Evolutionary conservation across 53 echinoderm and acorn worm genomes (phyloP).

Genomic region (Stichopus horrens): DNA sequence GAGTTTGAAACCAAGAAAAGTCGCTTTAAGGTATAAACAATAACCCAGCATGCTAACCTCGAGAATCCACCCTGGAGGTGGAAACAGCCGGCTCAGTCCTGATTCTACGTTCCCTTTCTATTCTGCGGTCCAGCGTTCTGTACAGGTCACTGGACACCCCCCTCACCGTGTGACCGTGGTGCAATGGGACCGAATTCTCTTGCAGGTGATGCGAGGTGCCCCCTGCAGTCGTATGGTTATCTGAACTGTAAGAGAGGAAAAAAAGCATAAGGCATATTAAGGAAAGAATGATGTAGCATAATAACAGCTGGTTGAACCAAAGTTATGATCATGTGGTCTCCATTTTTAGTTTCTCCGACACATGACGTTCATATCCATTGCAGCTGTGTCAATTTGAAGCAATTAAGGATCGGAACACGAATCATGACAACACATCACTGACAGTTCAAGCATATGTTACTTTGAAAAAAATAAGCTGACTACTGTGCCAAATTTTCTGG

Average conservation of each 20-base stretch:
- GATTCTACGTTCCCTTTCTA: conserved; percentile 82
- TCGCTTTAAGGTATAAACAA: neutral
- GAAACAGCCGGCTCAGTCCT: conserved; percentile 64
- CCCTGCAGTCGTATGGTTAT: neutral
- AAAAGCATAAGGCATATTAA: neutral
- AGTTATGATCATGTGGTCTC: no score
- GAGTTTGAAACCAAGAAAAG: no score
- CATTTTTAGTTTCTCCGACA: no score
- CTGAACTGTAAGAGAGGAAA: neutral
- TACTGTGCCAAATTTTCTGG: no score
- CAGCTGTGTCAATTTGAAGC: no score
- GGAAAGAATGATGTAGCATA: neutral
- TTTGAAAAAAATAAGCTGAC: no score
- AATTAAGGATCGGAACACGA: no score
- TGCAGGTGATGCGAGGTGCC: neutral
- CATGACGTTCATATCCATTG: no score
- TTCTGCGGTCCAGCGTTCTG: conserved; percentile 72
- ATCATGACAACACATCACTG: no score
- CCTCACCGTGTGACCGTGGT: neutral
- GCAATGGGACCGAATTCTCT: conserved; percentile 38
- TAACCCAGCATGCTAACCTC: conserved; percentile 32
- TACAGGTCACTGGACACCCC: conserved; percentile 64
- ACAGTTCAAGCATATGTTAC: no score
- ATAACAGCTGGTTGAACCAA: no score
- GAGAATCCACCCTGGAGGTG: conserved; percentile 40